Evolutionary conservation across 2,113 vertebrate genomes (phyloP), one percentile per base, ranked within the genome.

Genomic region (Zosterops hypoxanthus): DNA sequence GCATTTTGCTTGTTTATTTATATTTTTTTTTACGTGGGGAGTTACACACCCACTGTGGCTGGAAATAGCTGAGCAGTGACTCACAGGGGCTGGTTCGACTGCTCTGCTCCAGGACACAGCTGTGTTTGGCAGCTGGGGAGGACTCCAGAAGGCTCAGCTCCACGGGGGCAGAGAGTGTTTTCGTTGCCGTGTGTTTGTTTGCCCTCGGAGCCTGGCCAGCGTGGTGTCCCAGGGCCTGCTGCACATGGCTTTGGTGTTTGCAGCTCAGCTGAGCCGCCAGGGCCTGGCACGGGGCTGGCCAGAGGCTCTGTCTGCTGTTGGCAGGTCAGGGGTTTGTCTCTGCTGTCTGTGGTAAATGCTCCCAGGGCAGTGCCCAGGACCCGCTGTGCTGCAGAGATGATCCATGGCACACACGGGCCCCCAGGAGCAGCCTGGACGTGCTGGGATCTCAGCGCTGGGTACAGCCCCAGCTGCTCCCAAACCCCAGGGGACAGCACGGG

Each of bases 61-160:
- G 86, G 79, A 96, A 96, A 96, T 96, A 96, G 94, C 90, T 86
- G 77, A 59, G 72, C 84, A 42, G 81, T 96, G 94, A 96, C 89
- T 97, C 95, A 96, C 4, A 1, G 12, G 59, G 94, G 80, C 88
- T 89, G 94, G 65, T 86, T 77, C 42, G 55, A 47, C 94, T 69
- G 82, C 14, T 57, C 64, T 75, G 85, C 88, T 73, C 72, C 24
- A 68, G 71, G 75, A 63, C 17, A 36, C 75, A 86, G 70, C 90
- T 92, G 85, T 1, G 0, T 16, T 86, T 85, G 91, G 94, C 92
- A 94, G 87, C 90, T 24, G 94, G 34, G 50, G 79, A 82, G 80
- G 46, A 13, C 80, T 77, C 65, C 77, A 63, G 6, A 73, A 50
- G 78, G n/a, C 31, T 53, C 22, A 46, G 9, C 65, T 73, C 61